Evolutionary conservation across 64 coral and sea anemone genomes (phyloP).

Genomic region (Porites lutea): DNA sequence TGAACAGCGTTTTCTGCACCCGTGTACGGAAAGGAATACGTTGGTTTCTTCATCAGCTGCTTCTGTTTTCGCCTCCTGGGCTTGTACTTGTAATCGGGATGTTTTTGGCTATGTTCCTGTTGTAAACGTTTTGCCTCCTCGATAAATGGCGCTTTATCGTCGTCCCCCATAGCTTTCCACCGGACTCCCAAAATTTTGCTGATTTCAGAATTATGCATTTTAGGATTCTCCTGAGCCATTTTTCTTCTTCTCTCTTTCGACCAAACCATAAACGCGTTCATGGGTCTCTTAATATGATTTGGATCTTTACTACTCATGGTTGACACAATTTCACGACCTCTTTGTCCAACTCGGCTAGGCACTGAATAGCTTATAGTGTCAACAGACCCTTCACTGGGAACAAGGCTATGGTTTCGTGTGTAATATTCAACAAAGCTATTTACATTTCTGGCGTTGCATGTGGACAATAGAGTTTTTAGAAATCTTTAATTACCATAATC

Average conservation of each 20-base stretch:
- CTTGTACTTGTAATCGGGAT: conserved; percentile 95
- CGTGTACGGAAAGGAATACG: conserved; percentile 86
- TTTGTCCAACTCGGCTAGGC: conserved; percentile 62
- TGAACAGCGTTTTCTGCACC: conserved; percentile 74
- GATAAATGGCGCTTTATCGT: conserved; percentile 72
- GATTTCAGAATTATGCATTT: conserved; percentile 96
- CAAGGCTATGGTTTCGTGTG: conserved; percentile 90
- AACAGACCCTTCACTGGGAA: conserved; percentile 74
- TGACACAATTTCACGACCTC: conserved; percentile 57
- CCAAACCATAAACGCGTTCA: conserved; percentile 98
- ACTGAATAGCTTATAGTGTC: conserved; percentile 78
- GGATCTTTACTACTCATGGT: conserved; percentile 88
- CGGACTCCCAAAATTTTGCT: conserved; percentile 92
- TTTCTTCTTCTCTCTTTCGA: conserved; percentile 74
- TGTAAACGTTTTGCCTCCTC: conserved; percentile 91
- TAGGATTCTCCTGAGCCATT: conserved; percentile 83
- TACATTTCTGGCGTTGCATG: conserved; percentile 99
- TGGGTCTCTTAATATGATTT: conserved; percentile 93
- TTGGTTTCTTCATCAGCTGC: conserved; percentile 84
- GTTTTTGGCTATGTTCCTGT: conserved; percentile 86
- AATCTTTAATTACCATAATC: conserved; percentile 99
- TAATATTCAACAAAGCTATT: conserved; percentile 98
- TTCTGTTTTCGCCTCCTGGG: conserved; percentile 89
- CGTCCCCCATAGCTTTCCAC: conserved; percentile 86
- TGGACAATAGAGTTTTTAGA: conserved; percentile 99